Evolutionary conservation across 2,888 invertebrate genomes (phyloP).

Genomic region (Acleris cristana): DNA sequence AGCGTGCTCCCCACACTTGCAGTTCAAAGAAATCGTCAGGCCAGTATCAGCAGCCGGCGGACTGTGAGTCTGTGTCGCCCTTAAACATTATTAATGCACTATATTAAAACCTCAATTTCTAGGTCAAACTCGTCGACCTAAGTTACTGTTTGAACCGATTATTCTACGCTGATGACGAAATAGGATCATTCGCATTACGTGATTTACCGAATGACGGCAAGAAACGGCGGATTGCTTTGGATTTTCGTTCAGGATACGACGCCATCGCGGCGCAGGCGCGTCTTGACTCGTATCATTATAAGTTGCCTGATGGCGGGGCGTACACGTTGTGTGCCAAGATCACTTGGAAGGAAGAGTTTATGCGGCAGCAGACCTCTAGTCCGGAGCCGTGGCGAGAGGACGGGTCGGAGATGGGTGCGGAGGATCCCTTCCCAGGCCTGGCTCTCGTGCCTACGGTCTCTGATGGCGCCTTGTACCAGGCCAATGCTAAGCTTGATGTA

Average conservation of each 20-base stretch:
- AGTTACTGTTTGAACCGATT: conserved; percentile 13
- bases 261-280: conserved; percentile 17
- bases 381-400: neutral
- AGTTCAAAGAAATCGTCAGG: too few species aligned
- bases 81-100: neutral
- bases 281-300: conserved; percentile 4
- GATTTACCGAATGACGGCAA: neutral
- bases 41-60: too few species aligned
- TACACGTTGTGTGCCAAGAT: conserved; percentile 19
- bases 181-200: conserved; percentile 14
- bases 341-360: conserved; percentile 8
- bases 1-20: too few species aligned
- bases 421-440: neutral
- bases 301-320: neutral
- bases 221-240: conserved; percentile 13
- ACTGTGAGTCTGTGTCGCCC: too few species aligned
- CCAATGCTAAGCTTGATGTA: conserved; percentile 29
- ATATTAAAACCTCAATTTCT: conserved; percentile 5
- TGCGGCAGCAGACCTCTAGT: neutral
- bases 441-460: neutral
- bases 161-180: conserved; percentile 12
- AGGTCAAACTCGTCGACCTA: conserved; percentile 11
- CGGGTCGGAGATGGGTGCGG: neutral
- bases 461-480: neutral
- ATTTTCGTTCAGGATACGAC: conserved; percentile 17